A percentile compares a stretch with the other conserved stretches of the same genome.
phyloP scores from a whole-genome alignment of 2,797 vertebrate genomes.

The Spondyliosoma cantharus region DNA sequence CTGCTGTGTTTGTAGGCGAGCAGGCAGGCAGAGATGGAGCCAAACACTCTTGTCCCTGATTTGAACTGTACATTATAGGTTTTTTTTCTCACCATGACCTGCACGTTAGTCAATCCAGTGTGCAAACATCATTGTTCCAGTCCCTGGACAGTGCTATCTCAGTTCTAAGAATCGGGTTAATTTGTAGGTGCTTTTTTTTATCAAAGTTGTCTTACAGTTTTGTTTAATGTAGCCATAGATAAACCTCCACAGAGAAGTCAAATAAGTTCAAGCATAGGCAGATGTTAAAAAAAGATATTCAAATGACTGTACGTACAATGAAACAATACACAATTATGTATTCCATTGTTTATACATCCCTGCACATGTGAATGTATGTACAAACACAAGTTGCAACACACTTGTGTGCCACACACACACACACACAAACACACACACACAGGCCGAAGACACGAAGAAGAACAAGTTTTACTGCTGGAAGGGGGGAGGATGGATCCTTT shows the following conservation, averaged over 20 bases:
- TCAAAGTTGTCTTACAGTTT: conserved; percentile 8
- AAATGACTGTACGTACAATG: not conserved
- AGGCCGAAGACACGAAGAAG: conserved; percentile 77
- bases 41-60: conserved; percentile 58
- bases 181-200: conserved; percentile 34
- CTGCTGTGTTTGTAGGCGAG: conserved; percentile 32
- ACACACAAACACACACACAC: conserved; percentile 59
- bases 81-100: conserved; percentile 47
- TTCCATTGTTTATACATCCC: conserved; percentile 47
- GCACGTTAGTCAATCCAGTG: conserved; percentile 65
- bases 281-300: conserved; percentile 16
- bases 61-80: conserved; percentile 61
- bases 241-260: conserved; percentile 15
- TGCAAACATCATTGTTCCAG: conserved; percentile 72
- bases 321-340: conserved; percentile 33
- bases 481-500: conserved; percentile 79
- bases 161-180: conserved; percentile 59
- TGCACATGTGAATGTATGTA: conserved; percentile 62
- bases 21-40: conserved; percentile 45
- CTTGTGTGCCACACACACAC: conserved; percentile 54
- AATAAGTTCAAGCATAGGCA: not conserved
- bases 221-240: not conserved
- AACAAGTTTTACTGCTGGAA: conserved; percentile 86
- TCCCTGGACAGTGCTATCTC: conserved; percentile 53
- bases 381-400: conserved; percentile 72